Conservation (phyloP, 1,140 invertebrate genomes). For the Heliconius congener region DNA sequence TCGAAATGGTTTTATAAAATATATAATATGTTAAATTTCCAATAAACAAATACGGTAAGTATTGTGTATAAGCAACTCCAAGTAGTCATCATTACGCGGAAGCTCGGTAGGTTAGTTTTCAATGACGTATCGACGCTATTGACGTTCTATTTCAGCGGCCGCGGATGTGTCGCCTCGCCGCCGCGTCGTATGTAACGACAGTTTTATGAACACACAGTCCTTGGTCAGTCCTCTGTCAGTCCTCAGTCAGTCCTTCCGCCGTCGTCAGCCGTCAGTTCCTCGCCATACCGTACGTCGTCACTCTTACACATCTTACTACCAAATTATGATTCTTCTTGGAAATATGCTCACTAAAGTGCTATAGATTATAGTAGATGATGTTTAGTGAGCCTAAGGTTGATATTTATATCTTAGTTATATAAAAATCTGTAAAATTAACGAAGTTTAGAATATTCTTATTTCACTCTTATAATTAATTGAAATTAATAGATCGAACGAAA, state of each 20-base stretch:
- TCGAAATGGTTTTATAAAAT: no score
- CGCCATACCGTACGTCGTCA: background rate
- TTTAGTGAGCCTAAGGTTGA: background rate
- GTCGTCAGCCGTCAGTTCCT: no score
- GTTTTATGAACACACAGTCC: constrained; percentile 8
- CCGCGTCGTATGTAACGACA: background rate
- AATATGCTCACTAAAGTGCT: background rate
- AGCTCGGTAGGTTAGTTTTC: constrained; percentile 10
- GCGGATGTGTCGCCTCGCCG: background rate
- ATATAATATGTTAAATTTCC: no score
- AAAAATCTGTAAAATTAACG: no score
- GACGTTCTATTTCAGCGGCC: constrained; percentile 19
- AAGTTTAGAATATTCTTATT: no score
- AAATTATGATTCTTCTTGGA: constrained; percentile 18
- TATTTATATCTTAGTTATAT: background rate
- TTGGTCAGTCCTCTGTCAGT: background rate
- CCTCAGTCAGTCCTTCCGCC: background rate
- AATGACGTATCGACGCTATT: constrained; percentile 24
- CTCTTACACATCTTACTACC: constrained; percentile 12
- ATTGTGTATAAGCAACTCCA: background rate
- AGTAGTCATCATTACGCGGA: background rate
- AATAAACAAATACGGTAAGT: background rate
- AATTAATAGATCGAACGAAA: no score
- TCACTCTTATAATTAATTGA: no score
- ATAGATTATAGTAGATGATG: background rate